Percentiles rank a stretch among this genome's conserved stretches.
These are phyloP conservation scores for Trichosurus vulpecula DNA, from an alignment of 2,797 vertebrate genomes.

Conservation along the genomic window DNA sequence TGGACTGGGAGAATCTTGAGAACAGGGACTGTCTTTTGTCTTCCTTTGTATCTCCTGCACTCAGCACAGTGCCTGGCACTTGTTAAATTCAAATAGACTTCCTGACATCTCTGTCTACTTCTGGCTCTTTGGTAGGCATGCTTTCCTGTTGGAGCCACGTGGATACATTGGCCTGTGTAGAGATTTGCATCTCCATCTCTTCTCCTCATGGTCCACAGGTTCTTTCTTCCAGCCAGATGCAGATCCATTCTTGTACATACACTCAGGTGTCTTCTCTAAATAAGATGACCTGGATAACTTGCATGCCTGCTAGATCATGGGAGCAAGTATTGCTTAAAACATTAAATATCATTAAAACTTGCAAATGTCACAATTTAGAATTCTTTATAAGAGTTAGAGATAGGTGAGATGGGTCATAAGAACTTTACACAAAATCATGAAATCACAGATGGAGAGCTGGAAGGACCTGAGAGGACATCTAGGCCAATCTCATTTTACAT, in stretches of 20 bases:
- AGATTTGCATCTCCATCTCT: neutral
- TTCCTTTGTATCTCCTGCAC: neutral
- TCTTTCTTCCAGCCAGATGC: neutral
- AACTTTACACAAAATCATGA: neutral
- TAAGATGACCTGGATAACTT: neutral
- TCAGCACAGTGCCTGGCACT: neutral
- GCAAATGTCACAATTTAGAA: neutral
- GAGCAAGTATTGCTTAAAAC: neutral
- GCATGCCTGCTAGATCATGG: neutral
- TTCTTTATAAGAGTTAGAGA: neutral
- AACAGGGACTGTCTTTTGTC: neutral
- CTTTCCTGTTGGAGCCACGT: neutral
- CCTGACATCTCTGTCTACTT: neutral
- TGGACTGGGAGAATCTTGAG: neutral
- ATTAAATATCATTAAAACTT: neutral
- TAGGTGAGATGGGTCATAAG: neutral
- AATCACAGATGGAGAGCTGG: neutral
- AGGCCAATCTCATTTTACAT: neutral
- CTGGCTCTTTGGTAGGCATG: neutral
- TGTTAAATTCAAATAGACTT: neutral
- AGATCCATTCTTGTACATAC: neutral
- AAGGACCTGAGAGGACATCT: neutral
- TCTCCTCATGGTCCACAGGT: neutral
- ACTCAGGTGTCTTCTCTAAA: neutral
- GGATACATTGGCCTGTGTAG: neutral